Conservation (phyloP, 2,797 vertebrate species). For the Okamejei kenojei region DNA sequence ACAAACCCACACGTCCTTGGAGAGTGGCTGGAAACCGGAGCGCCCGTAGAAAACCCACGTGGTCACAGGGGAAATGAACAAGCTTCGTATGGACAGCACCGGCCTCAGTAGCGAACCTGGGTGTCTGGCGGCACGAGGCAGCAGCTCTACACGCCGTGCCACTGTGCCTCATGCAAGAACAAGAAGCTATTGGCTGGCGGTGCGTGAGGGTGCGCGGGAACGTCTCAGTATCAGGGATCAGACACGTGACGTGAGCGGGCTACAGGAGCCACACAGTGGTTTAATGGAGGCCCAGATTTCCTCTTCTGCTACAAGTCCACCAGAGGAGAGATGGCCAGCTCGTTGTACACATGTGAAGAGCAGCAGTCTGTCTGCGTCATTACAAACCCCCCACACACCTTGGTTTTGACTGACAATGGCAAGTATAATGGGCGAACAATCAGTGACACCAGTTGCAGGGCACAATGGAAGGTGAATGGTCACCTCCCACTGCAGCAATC, state of each 20-base stretch:
- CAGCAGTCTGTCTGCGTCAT: neutral
- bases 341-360: neutral
- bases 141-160: too few species aligned
- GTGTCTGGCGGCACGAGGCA: too few species aligned
- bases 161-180: too few species aligned
- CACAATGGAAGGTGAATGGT: neutral
- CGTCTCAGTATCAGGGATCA: neutral
- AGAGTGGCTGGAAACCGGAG: too few species aligned
- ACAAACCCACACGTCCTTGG: too few species aligned
- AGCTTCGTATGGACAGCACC: too few species aligned
- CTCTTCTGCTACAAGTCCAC: neutral
- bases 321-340: neutral
- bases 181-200: neutral
- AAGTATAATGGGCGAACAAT: neutral
- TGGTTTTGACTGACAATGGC: neutral
- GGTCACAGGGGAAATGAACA: too few species aligned
- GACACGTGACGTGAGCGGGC: neutral
- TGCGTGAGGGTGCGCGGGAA: neutral
- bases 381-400: neutral
- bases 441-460: neutral
- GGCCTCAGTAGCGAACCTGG: too few species aligned
- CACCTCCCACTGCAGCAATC: neutral
- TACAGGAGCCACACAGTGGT: neutral
- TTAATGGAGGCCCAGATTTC: neutral
- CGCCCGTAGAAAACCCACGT: too few species aligned